phyloP scores from a whole-genome alignment of 2,797 vertebrate genomes.

The Falco concolor region DNA sequence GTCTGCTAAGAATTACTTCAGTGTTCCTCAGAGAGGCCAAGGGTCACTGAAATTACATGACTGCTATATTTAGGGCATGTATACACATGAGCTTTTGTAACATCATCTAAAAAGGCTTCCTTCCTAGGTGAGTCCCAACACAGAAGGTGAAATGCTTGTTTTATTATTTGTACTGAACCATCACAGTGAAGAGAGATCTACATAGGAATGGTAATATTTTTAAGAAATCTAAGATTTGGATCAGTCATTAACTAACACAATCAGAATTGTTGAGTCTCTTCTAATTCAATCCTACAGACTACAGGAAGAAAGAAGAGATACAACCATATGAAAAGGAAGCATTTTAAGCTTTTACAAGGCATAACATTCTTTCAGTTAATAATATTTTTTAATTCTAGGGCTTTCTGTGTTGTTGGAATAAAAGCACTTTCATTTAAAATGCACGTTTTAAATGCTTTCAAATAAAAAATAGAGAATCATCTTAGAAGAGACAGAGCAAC shows the following conservation, averaged over 20 bases:
- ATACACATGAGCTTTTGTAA: fast-evolving
- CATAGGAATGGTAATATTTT: background rate
- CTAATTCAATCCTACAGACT: background rate
- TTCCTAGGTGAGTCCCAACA: background rate
- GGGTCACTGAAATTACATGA: background rate
- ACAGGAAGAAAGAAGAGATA: background rate
- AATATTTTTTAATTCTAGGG: background rate
- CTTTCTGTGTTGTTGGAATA: background rate
- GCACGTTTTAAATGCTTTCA: background rate
- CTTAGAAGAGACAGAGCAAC: background rate
- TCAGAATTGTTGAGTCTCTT: background rate
- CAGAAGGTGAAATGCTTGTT: background rate
- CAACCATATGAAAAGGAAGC: background rate
- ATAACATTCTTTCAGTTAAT: background rate
- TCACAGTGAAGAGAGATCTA: background rate
- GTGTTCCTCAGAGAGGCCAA: background rate
- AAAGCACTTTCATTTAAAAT: background rate
- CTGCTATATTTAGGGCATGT: background rate
- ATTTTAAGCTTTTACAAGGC: background rate
- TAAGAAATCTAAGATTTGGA: background rate
- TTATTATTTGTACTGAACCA: background rate
- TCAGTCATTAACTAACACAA: background rate
- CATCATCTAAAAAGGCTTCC: background rate
- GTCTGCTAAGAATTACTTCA: background rate
- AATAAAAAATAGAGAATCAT: background rate